Base-by-base conservation (phyloP, 35 echinoderm and acorn worm genomes). In the Acanthaster planci region DNA sequence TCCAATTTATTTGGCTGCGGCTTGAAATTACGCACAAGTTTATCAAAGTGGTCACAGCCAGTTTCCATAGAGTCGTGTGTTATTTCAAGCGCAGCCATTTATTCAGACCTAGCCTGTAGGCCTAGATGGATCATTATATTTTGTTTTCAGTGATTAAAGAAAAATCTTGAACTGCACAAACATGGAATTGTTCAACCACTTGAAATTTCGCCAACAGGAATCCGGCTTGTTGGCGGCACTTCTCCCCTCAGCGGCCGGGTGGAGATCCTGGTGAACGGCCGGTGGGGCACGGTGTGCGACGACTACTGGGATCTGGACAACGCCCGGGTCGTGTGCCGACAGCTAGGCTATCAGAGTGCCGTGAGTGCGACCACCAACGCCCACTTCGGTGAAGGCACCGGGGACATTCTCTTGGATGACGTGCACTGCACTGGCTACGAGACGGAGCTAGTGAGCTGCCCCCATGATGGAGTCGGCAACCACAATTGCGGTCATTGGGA, bases 401-500 rank as follows among this genome's bases (percentile, higher is more conserved):
- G 88, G 6, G 29, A n/a, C 27, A 90, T 90, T 9, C 84, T 80
- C 80, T 59, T 90, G 14, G 88, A 90, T 31, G 88, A 90, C 37
- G 55, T 90, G 2, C 37, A 8, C 18, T 90, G 88, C 52, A 52
- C 7, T 4, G 81, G 81, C 5, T 14, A 31, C 32, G 81, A 75
- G n/a, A 18, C 52, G 5, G 21, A 38, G 72, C 35, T 90, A 6
- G 19, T 26, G 51, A 23, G 50, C 39, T 90, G 88, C 55, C 37
- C 10, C 26, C 35, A 50, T 38, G 7, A 39, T 7, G 80, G 44
- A 36, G 51, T 54, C 32, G 88, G 88, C 12, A 39, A 3, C 9
- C 80, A 90, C 67, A 85, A 90, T 42, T 90, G 88, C 30, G 81
- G 81, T 21, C 88, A 90, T 40, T 12, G 19, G 26, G 88, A 90